Evolutionary conservation across 2,797 vertebrate species (phyloP).

Genomic region (Okamejei kenojei): DNA sequence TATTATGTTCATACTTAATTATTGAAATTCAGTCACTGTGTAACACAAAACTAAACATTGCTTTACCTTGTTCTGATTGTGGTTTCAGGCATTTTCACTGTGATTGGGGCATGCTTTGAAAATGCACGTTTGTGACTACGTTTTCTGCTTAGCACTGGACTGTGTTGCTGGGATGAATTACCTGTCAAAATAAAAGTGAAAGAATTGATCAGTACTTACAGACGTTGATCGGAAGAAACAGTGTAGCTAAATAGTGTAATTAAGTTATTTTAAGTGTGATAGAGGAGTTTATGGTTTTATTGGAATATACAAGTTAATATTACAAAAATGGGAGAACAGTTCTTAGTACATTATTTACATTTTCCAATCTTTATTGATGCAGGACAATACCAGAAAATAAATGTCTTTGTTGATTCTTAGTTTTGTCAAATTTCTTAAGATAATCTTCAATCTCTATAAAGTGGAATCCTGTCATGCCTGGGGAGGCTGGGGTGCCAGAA

Average conservation of each 20-base stretch:
- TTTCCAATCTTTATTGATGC: not conserved
- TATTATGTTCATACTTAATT: not conserved
- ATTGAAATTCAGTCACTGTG: not conserved
- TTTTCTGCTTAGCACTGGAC: slow-evolving; percentile 19
- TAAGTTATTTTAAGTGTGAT: not conserved
- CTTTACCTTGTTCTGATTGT: slow-evolving; percentile 11
- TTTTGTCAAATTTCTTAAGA: not conserved
- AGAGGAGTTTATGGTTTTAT: not conserved
- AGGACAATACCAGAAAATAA: not conserved
- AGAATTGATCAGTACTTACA: not conserved
- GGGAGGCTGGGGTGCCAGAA: no score
- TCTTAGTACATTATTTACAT: not conserved
- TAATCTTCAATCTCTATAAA: not conserved
- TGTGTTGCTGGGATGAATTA: slow-evolving; percentile 1
- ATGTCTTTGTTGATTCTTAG: not conserved
- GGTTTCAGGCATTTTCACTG: slow-evolving; percentile 22
- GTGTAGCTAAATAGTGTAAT: not conserved
- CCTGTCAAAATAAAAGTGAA: slow-evolving; percentile 21
- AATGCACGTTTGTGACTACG: slow-evolving; percentile 33
- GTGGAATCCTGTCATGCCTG: not conserved
- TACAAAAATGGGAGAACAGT: not conserved
- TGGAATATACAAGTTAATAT: not conserved
- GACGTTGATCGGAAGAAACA: not conserved
- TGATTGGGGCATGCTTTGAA: slow-evolving; percentile 13
- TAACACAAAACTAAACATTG: not conserved